Conservation (phyloP, 1,140 invertebrate genomes). For the Diorhabda sublineata region DNA sequence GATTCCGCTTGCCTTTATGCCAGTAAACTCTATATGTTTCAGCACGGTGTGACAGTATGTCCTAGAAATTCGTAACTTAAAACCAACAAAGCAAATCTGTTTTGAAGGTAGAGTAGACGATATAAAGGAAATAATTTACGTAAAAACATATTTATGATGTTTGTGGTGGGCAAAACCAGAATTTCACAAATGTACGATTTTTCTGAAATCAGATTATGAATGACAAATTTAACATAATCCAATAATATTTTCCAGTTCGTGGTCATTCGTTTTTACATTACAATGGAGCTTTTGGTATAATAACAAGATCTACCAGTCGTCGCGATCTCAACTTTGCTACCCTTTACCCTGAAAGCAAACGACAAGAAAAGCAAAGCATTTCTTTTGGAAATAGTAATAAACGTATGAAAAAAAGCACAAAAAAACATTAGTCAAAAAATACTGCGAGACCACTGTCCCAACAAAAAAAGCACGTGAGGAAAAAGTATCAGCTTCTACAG, state of each 20-base stretch:
- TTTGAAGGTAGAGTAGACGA: constrained; percentile 22
- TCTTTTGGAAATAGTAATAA: too few relatives aligned
- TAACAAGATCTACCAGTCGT: too few relatives aligned
- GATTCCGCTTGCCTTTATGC: constrained; percentile 27
- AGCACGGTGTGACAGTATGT: constrained; percentile 38
- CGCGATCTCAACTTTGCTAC: too few relatives aligned
- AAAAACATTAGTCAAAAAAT: too few relatives aligned
- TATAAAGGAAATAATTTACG: constrained; percentile 20
- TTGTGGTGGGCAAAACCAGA: background rate
- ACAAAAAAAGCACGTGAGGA: too few relatives aligned
- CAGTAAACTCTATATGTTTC: constrained; percentile 27
- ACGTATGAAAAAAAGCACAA: too few relatives aligned
- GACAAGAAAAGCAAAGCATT: too few relatives aligned
- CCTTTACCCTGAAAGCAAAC: too few relatives aligned
- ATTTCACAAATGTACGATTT: constrained; percentile 3
- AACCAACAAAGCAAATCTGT: constrained; percentile 37
- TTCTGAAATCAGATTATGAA: constrained; percentile 5
- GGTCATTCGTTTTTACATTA: constrained; percentile 7
- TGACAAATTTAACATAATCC: constrained; percentile 8
- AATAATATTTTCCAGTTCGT: constrained; percentile 9
- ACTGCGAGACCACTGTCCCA: too few relatives aligned
- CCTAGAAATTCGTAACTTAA: constrained; percentile 41
- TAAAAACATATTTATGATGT: background rate
- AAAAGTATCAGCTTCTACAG: too few relatives aligned
- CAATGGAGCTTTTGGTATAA: constrained; percentile 6